Evolutionary conservation across 2,888 invertebrate species (phyloP).

Genomic region (Agrochola circellaris): DNA sequence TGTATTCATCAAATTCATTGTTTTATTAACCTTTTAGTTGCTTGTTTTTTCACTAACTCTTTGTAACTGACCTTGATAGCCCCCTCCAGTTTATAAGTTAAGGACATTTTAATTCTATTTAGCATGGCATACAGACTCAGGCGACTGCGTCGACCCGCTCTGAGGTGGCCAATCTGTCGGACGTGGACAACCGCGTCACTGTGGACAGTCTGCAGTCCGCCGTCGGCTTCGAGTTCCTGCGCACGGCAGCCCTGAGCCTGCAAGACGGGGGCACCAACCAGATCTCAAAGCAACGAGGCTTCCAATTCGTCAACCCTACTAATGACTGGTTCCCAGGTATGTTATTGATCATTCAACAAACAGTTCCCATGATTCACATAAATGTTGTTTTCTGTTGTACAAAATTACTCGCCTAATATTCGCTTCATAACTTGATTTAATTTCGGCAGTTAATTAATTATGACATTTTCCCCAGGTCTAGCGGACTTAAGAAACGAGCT

Average conservation of each 20-base stretch:
- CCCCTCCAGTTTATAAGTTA: constrained; percentile 78
- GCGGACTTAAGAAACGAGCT: constrained; percentile 93
- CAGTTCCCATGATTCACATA: neutral
- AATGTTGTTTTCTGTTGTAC: neutral
- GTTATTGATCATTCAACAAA: constrained; percentile 7
- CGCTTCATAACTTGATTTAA: neutral
- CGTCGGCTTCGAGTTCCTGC: constrained; percentile 95
- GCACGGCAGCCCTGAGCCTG: constrained; percentile 92
- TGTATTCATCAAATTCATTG: constrained; percentile 38
- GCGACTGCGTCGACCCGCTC: constrained; percentile 96
- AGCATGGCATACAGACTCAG: constrained; percentile 95
- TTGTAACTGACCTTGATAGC: constrained; percentile 70
- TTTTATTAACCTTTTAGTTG: constrained; percentile 54
- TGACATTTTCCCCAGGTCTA: constrained; percentile 89
- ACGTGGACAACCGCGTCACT: constrained; percentile 93
- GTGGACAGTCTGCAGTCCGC: constrained; percentile 94
- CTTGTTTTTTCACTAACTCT: constrained; percentile 58
- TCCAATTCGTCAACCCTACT: constrained; percentile 96
- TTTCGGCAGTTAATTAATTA: constrained; percentile 3
- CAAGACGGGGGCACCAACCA: constrained; percentile 93
- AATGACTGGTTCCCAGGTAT: constrained; percentile 96
- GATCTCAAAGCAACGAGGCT: constrained; percentile 95
- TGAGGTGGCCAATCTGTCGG: constrained; percentile 95
- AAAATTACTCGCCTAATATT: neutral
- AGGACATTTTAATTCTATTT: constrained; percentile 88